phyloP scores from a whole-genome alignment of 2,113 vertebrate genomes.

The Chaenocephalus aceratus region DNA sequence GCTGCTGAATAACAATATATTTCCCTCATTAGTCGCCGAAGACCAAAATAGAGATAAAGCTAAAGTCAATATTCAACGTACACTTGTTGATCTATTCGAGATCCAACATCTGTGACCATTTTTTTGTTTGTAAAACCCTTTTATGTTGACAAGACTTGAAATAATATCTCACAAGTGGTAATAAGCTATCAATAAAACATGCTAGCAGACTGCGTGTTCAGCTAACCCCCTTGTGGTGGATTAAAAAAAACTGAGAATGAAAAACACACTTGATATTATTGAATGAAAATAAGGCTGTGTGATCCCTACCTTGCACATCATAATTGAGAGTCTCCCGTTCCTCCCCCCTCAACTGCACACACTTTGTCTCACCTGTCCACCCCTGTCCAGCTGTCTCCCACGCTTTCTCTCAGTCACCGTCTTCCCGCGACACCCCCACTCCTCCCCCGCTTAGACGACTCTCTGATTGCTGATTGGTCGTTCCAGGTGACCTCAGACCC shows the following conservation, averaged over 20 bases:
- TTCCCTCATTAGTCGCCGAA: neutral
- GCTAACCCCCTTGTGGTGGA: neutral
- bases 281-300: neutral
- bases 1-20: neutral
- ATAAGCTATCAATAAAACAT: neutral
- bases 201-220: neutral
- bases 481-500: constrained; percentile 91
- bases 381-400: constrained; percentile 57
- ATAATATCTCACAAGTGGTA: neutral
- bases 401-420: constrained; percentile 60
- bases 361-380: constrained; percentile 56
- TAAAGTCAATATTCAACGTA: neutral
- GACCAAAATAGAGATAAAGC: neutral
- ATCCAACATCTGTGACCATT: neutral
- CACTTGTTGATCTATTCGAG: neutral
- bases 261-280: neutral
- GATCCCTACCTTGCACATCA: constrained; percentile 10
- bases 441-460: constrained; percentile 40
- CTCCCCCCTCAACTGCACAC: constrained; percentile 58
- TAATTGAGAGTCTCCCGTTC: constrained; percentile 6
- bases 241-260: neutral
- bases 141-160: neutral
- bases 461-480: constrained; percentile 79
- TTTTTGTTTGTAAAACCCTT: neutral
- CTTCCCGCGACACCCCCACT: constrained; percentile 9